Evolutionary conservation across 2,888 invertebrate genomes (phyloP), one percentile per base, ranked within the genome.

Genomic region (Adelphocoris suturalis): DNA sequence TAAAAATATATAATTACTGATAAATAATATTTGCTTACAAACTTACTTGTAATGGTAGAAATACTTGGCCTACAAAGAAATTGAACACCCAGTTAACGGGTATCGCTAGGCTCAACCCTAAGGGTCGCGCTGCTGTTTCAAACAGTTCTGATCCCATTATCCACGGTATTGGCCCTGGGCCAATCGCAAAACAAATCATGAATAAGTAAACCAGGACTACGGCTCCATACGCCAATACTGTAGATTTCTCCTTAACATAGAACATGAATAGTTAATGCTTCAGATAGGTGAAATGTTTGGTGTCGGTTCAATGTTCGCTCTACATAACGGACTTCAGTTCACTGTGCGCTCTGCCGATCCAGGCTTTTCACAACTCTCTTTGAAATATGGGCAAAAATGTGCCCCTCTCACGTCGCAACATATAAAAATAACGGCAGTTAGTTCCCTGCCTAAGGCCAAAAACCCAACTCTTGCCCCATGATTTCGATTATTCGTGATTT

Each of bases 101-200:
- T 2, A 98, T 97, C 0, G 98, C 97, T 4, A 98, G 95, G 0
- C 97, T 96, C 19, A 97, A 96, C 16, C 98, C 98, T 0, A 97
- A 95, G 0, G 98, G 97, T 86, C 98, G 94, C 0, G 98, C 96
- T 0, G 96, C 95, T 92, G 97, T 97, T 92, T 95, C 96, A 94
- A 98, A 98, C 88, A 98, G 93, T 93, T 98, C 98, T 92, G 97
- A 96, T 0, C 98, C 98, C 91, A 98, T 95, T 94, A 98, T 98
- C 97, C 98, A 98, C 4, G 98, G 98, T 91, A 98, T 98, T 46
- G 98, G 97, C 90, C 98, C 98, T 7, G 98, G 98, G 0, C 98
- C 98, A 19, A 96, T 96, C 0, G 98, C 98, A 93, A 98, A 98
- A 93, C 97, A 95, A 47, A 97, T 95, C 90, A 98, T 97, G 94